Base-by-base conservation (phyloP, 2,888 invertebrate species). In the Timandra comae region DNA sequence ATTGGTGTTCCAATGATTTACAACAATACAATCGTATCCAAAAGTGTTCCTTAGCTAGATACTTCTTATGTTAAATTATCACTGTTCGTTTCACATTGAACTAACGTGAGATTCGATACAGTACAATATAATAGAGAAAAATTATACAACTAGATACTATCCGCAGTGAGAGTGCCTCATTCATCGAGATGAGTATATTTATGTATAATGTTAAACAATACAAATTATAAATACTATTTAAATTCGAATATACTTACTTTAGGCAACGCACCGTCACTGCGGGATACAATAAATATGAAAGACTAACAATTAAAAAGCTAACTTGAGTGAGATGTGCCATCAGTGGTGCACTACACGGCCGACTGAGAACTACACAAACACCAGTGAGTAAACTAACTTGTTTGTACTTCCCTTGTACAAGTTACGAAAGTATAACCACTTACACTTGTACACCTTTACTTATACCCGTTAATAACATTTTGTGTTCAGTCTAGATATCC, bases 1-100 rank as follows among this genome's bases (percentile, higher is more conserved):
- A 72, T 76, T 76, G 58, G 59, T 69, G 61, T 76, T 69, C 57
- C 52, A 66, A 67, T 65, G 67, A 63, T 63, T 68, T 70, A 74
- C 76, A 75, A 73, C 72, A 75, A 73, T 70, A 74, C 58, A 60
- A 67, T 73, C 63, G 72, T 73, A 69, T 77, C 67, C 70, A 73
- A 77, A 78, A 71, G 49, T 62, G 55, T 69, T 63, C 54, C 66
- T 67, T 63, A 70, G 52, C 63, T 72, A 67, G 50, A 31, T 41
- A 57, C 60, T 67, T 72, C 72, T 77, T 34, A 34, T 60, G 62
- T 70, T 72, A 73, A 70, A 69, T 64, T 70, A 76, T 61, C 70
- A 68, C 67, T 70, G 63, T 46, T 63, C 57, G 57, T 61, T 60
- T 63, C 47, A 41, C 48, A 56, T 38, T 54, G 59, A 57, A 60